Conservation (phyloP, 1,140 invertebrate species). For the Ceratitis capitata region DNA sequence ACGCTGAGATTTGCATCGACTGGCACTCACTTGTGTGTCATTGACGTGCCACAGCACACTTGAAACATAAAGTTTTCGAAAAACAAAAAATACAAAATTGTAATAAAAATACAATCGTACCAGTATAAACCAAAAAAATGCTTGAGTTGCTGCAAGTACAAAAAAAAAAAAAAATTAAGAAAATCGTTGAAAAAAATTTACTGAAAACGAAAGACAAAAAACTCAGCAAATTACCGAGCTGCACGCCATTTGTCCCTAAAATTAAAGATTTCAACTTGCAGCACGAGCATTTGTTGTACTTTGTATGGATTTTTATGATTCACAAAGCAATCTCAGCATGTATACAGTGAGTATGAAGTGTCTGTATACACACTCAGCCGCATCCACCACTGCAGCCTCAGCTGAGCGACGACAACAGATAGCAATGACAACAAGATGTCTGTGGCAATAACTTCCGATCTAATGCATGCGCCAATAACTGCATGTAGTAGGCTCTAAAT, state of each 20-base stretch:
- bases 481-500: too few species aligned
- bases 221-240: conserved; percentile 9
- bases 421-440: conserved; percentile 1
- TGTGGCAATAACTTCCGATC: conserved; percentile 12
- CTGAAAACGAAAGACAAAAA: neutral
- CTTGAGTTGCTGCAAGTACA: conserved; percentile 12
- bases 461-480: neutral
- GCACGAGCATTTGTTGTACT: neutral
- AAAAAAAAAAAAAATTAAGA: neutral
- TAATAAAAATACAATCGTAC: neutral
- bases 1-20: conserved; percentile 17
- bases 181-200: neutral
- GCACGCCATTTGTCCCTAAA: conserved; percentile 31
- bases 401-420: neutral
- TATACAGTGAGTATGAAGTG: neutral
- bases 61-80: conserved; percentile 8
- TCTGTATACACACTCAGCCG: neutral
- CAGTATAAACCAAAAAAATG: too few species aligned
- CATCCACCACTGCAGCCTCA: neutral
- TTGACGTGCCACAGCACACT: conserved; percentile 10
- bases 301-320: conserved; percentile 38
- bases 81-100: neutral
- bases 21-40: conserved; percentile 23
- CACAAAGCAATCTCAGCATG: neutral
- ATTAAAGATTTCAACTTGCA: conserved; percentile 23